Evolutionary conservation across 2,113 vertebrate species (phyloP), one percentile per base, ranked within the genome.

Genomic region (Kobus ellipsiprymnus): DNA sequence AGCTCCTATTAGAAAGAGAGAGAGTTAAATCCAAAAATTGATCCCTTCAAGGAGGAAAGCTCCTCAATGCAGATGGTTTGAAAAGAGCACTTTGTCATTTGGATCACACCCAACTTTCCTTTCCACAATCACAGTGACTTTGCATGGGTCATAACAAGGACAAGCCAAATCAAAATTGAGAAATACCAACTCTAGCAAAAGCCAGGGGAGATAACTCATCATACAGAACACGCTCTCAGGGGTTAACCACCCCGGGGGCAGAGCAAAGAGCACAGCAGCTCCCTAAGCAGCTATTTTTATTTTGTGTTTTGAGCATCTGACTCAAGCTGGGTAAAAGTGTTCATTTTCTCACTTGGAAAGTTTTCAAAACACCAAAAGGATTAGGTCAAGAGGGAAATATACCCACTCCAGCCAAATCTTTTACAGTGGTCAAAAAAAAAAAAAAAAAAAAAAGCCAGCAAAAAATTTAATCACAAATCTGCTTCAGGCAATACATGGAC

Each of bases 291-390:
- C 78, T 95, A 94, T 97, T 94, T 97, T 94, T 95, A 91, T 64
- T 93, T 82, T 71, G 33, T 91, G 60, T 96, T 96, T 64, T 96
- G 96, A 94, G 89, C 78, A 60, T 96, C 97, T 97, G 94, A 95
- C 91, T 97, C 96, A 91, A 97, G 83, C 96, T 94, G 89, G 81
- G 96, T 80, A 62, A 91, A 95, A 94, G 78, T 15, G 77, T 91
- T 98, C 97, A 97, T 98, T 97, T 97, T 97, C 91, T 97, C 91
- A 83, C 93, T 97, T 97, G 97, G 96, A 98, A 96, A 94, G 77
- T 97, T 98, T 98, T 98, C 97, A 97, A 93, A 97, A 95, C 95
- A 95, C 96, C 88, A 50, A 97, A 97, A 92, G 82, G 83, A 92
- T 94, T 95, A 96, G 91, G 93, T 97, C 94, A 97, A 97, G 82